Base-by-base conservation (phyloP, 2,797 vertebrate species). In the Coracias cyanogaster region DNA sequence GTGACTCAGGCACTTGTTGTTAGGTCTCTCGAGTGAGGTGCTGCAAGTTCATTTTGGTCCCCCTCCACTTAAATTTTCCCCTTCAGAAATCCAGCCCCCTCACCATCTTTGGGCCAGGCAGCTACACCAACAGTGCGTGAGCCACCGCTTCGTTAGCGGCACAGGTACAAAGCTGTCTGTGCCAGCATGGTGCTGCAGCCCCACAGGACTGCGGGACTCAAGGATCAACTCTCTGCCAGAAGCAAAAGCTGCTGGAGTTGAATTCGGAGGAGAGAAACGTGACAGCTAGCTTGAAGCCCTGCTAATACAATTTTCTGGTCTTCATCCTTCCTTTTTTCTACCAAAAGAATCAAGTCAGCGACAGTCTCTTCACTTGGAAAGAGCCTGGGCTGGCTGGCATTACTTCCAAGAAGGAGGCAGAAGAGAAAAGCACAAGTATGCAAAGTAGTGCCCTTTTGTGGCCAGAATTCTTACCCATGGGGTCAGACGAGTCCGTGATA, bases 401-500 rank as follows among this genome's bases (percentile, higher is more conserved):
- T 77, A 41, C 73, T 83, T 79, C 43, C 39, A 88, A 77, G 52
- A 80, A 33, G 60, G 1, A 84, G 10, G 43, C n/a, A 48, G 35
- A 74, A 67, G 28, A 29, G 52, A 77, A 51, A 52, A 72, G 26
- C 29, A 74, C 5, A 5, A 49, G 2, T 8, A 28, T 46, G 49
- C 43, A 71, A 82, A 78, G 26, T 45, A 73, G 60, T 9, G 39
- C 12, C 33, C 60, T 64, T 91, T 61, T 25, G 84, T 8, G 12
- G 65, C 31, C 11, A 9, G 7, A 62, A 12, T 39, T 77, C 99
- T 98, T 91, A 99, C 99, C 99, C 84, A 99, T 99, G 85, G 99
- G 99, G 97, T 99, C 99, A 17, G 99, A 99, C 2, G 99, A 99
- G 96, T 99, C 99, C 0, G 99, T 99, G 97, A 99, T 99, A 95